Conservation (phyloP, 2,888 invertebrate genomes). For the Heliconius charithonia region DNA sequence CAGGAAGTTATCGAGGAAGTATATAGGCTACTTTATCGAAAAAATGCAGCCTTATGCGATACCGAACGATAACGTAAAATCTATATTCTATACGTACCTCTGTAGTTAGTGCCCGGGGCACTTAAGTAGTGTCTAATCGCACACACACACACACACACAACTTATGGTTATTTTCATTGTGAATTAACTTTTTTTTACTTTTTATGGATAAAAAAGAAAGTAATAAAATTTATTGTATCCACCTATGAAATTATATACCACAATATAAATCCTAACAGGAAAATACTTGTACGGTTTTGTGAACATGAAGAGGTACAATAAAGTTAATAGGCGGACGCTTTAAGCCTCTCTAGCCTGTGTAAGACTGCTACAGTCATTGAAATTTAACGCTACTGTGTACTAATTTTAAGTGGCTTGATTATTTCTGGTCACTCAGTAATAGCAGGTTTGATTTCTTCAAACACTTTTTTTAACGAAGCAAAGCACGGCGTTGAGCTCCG, state of each 20-base stretch:
- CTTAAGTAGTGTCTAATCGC: too few relatives aligned
- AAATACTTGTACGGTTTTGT: conserved; percentile 25
- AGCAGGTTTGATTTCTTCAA: not conserved
- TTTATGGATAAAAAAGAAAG: not conserved
- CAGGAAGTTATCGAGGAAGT: too few relatives aligned
- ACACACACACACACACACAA: too few relatives aligned
- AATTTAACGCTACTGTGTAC: not conserved
- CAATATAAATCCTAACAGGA: not conserved
- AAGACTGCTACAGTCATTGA: not conserved
- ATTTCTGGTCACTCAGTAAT: not conserved
- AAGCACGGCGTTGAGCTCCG: too few relatives aligned
- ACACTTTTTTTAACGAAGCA: too few relatives aligned
- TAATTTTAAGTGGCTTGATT: not conserved
- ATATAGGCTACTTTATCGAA: too few relatives aligned
- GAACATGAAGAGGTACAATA: conserved; percentile 24
- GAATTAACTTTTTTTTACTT: too few relatives aligned
- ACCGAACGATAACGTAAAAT: too few relatives aligned
- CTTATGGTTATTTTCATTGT: too few relatives aligned
- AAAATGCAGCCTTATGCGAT: too few relatives aligned
- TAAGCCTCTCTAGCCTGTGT: conserved; percentile 3
- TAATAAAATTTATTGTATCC: not conserved
- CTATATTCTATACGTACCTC: too few relatives aligned
- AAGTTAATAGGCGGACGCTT: conserved; percentile 18
- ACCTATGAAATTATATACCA: not conserved
- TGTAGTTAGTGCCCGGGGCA: too few relatives aligned